These are phyloP conservation scores for Podilymbus podiceps DNA, from an alignment of 2,113 vertebrate genomes.

Conservation along the genomic window DNA sequence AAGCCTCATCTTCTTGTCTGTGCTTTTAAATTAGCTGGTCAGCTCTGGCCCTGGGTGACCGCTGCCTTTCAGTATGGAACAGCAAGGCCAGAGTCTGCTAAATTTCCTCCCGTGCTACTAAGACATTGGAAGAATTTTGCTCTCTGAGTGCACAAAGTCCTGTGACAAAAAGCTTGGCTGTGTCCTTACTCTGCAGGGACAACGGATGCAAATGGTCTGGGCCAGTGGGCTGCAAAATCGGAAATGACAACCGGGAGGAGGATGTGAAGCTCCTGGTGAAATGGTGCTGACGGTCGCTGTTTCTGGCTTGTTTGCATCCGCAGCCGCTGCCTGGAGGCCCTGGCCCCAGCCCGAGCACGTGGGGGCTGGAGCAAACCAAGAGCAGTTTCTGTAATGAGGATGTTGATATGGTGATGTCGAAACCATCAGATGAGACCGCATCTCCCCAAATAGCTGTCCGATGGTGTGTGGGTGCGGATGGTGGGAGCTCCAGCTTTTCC, in stretches of 20 bases:
- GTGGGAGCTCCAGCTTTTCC: not conserved
- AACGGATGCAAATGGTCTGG: not conserved
- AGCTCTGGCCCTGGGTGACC: not conserved
- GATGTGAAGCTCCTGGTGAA: not conserved
- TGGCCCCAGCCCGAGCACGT: not conserved
- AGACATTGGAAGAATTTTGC: not conserved
- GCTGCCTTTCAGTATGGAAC: not conserved
- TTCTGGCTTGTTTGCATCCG: not conserved
- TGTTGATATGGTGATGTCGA: not conserved
- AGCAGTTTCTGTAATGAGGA: not conserved
- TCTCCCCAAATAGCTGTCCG: not conserved
- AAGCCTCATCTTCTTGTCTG: not conserved
- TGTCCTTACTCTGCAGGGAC: not conserved
- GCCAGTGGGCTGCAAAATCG: not conserved
- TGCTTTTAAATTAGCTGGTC: not conserved
- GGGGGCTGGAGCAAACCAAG: not conserved
- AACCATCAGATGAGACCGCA: not conserved
- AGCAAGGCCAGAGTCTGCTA: not conserved
- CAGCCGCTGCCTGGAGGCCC: not conserved
- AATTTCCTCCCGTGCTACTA: not conserved
- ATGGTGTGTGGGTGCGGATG: rapidly evolving
- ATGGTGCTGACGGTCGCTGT: not conserved
- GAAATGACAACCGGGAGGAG: not conserved
- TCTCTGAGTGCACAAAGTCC: not conserved
- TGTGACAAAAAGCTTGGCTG: not conserved